A percentile compares a stretch with the other conserved stretches of the same genome.
Evolutionary conservation across 1,140 invertebrate species (phyloP).

Genomic region (Neotoxoptera formosana): DNA sequence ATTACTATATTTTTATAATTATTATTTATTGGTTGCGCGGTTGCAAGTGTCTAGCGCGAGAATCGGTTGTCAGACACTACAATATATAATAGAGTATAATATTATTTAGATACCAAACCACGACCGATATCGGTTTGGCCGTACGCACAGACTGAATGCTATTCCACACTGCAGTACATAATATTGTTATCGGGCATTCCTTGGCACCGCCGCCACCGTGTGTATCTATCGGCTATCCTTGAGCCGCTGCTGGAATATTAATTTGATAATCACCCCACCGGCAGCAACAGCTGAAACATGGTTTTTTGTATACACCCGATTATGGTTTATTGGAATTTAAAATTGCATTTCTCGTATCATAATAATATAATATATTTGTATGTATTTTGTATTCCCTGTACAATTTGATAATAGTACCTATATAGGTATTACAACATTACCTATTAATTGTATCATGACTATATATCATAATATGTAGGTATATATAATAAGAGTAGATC

Average conservation of each 20-base stretch:
- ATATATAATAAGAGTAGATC: neutral
- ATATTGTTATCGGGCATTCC: neutral
- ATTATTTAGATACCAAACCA: neutral
- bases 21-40: neutral
- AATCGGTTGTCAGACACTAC: neutral
- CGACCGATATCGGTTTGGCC: constrained; percentile 28
- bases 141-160: constrained; percentile 9
- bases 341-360: neutral
- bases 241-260: constrained; percentile 14
- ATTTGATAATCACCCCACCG: constrained; percentile 15
- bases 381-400: neutral
- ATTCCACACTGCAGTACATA: neutral
- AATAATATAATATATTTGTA: neutral
- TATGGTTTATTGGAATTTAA: neutral
- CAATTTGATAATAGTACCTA: neutral
- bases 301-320: neutral
- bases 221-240: constrained; percentile 25
- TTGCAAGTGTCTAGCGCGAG: neutral
- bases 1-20: neutral
- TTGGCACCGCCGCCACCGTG: neutral
- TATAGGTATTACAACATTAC: no score
- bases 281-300: neutral
- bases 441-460: no score
- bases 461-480: no score
- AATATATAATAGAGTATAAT: neutral